Evolutionary conservation across 2,888 invertebrate genomes (phyloP).

Genomic region (Heliconius sara): DNA sequence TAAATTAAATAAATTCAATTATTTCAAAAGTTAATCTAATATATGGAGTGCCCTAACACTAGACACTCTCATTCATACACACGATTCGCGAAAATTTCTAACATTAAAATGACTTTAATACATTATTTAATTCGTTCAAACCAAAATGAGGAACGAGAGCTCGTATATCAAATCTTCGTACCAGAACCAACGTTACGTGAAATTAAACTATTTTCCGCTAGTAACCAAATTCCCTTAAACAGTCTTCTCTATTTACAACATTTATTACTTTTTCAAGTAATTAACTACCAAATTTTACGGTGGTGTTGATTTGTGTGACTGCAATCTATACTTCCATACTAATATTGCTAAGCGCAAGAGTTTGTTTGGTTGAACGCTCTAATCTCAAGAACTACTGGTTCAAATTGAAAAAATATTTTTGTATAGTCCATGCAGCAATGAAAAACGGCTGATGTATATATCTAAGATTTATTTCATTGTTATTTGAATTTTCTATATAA

Average conservation of each 20-base stretch:
- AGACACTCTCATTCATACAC: too few species aligned
- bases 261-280: slow-evolving; percentile 16
- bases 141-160: not conserved
- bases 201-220: slow-evolving; percentile 46
- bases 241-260: slow-evolving; percentile 1
- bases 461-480: too few species aligned
- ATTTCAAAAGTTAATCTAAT: too few species aligned
- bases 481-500: too few species aligned
- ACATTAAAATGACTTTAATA: not conserved
- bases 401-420: not conserved
- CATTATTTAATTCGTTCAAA: not conserved
- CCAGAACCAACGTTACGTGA: slow-evolving; percentile 38
- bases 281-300: slow-evolving; percentile 12
- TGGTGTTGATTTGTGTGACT: not conserved
- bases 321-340: not conserved
- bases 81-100: not conserved
- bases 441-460: too few species aligned
- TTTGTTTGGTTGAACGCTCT: not conserved
- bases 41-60: too few species aligned
- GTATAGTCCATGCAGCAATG: too few species aligned
- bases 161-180: slow-evolving; percentile 27
- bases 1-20: too few species aligned
- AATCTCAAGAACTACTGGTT: not conserved
- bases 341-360: not conserved
- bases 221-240: slow-evolving; percentile 20